Conservation (phyloP, 1,140 invertebrate species). For the Leptestheria dahalacensis region DNA sequence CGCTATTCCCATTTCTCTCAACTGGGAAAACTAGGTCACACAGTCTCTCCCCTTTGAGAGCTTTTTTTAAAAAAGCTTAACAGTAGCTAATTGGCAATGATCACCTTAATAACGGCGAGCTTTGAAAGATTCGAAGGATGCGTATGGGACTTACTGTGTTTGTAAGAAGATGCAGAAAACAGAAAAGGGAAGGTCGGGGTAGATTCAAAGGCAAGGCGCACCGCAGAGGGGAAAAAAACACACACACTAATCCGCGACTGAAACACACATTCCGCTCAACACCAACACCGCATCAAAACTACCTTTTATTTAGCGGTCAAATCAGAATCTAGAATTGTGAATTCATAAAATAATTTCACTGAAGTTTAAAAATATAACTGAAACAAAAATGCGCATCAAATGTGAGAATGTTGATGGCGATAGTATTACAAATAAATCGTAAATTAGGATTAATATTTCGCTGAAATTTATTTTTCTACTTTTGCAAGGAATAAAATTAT, state of each 20-base stretch:
- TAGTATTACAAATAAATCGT: not conserved
- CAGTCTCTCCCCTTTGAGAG: not conserved
- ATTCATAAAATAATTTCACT: not conserved
- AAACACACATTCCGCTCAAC: not conserved
- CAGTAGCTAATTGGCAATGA: too few species aligned
- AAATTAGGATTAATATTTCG: too few species aligned
- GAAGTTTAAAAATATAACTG: not conserved
- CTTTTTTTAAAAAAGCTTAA: not conserved
- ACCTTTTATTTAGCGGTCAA: not conserved
- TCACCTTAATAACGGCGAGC: too few species aligned
- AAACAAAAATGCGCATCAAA: not conserved
- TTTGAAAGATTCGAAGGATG: too few species aligned
- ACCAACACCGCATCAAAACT: not conserved
- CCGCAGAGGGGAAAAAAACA: not conserved
- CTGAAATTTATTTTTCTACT: too few species aligned
- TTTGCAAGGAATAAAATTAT: too few species aligned
- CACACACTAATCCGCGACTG: not conserved
- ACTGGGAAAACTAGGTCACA: not conserved
- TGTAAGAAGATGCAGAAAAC: too few species aligned
- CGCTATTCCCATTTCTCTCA: not conserved
- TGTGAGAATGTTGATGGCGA: not conserved
- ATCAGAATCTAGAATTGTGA: not conserved
- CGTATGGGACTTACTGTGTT: too few species aligned
- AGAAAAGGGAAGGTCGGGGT: too few species aligned
- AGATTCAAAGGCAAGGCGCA: too few species aligned